Percentiles rank a stretch among this genome's conserved stretches.
Evolutionary conservation across 1,140 invertebrate species (phyloP).

Genomic region (Penaeus vannamei): DNA sequence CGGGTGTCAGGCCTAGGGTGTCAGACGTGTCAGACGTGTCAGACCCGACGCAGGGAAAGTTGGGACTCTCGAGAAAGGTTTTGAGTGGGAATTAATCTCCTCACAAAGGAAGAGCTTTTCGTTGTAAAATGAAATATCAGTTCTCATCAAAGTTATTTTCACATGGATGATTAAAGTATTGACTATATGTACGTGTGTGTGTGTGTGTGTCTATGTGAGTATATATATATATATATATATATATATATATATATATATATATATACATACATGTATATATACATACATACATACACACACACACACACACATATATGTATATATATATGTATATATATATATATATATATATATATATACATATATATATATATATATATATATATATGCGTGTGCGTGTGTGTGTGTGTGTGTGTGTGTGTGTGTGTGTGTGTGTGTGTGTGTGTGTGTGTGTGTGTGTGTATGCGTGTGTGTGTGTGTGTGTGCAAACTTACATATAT

Average conservation of each 20-base stretch:
- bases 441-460: background rate
- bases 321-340: slow-evolving; percentile 11
- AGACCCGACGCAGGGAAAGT: too few relatives aligned
- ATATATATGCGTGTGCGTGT: background rate
- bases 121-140: too few relatives aligned
- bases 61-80: too few relatives aligned
- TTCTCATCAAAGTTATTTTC: too few relatives aligned
- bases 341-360: background rate
- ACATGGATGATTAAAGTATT: background rate
- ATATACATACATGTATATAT: slow-evolving; percentile 14
- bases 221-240: slow-evolving; percentile 20
- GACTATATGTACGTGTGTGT: background rate
- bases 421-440: background rate
- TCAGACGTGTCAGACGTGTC: too few relatives aligned
- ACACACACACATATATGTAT: background rate
- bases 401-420: background rate
- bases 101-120: too few relatives aligned
- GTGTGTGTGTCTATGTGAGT: background rate
- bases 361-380: background rate
- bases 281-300: background rate
- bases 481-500: background rate
- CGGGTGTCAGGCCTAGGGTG: too few relatives aligned
- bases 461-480: background rate
- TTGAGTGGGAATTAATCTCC: too few relatives aligned
- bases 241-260: slow-evolving; percentile 5